Conservation (phyloP, 1,140 invertebrate species). For the Panagrolaimus sp. region DNA sequence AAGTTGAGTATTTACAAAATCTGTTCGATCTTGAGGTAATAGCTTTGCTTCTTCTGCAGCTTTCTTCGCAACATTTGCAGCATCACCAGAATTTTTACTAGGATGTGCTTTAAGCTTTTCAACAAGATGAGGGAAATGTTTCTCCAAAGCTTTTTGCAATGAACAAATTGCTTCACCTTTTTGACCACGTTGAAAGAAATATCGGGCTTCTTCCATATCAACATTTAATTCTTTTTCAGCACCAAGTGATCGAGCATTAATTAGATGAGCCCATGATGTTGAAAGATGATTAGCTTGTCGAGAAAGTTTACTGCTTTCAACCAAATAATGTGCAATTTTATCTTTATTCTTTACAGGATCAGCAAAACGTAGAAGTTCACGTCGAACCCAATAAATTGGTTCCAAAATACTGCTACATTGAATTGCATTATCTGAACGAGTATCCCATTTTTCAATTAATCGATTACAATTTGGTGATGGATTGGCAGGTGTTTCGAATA, state of each 20-base stretch:
- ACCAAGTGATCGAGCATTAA: background rate
- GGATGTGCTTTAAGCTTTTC: background rate
- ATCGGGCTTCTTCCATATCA: slow-evolving; percentile 3
- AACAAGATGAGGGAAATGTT: background rate
- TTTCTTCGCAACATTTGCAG: no score
- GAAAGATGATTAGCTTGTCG: background rate
- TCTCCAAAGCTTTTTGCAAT: background rate
- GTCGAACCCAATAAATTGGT: background rate
- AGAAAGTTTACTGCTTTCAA: background rate
- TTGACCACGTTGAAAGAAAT: background rate
- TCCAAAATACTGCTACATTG: background rate
- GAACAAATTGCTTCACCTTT: background rate
- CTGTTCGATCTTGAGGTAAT: background rate
- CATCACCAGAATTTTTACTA: background rate
- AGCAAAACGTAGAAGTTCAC: background rate
- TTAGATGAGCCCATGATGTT: background rate
- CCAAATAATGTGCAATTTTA: background rate
- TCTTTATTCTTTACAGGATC: background rate
- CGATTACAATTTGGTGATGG: background rate
- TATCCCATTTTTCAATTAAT: slow-evolving; percentile 1
- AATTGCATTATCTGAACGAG: background rate
- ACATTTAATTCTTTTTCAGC: background rate
- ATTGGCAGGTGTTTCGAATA: background rate
- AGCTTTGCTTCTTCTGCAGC: no score
- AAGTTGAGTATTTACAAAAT: slow-evolving; percentile 1